These are phyloP conservation scores for Parelbella ahira DNA, from an alignment of 2,888 invertebrate genomes.

Conservation along the genomic window DNA sequence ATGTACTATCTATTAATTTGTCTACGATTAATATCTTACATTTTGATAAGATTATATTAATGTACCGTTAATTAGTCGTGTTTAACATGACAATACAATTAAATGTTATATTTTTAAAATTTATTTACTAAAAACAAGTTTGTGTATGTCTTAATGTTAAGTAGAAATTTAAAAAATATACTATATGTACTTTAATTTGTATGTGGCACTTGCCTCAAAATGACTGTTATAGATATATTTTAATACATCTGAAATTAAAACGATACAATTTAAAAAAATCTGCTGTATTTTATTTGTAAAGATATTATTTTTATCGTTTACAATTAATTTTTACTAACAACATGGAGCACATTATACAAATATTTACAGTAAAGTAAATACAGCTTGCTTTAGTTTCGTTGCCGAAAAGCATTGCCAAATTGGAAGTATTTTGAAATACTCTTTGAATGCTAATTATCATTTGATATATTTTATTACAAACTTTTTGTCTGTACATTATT, in stretches of 20 bases:
- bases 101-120: slow-evolving; percentile 17
- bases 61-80: slow-evolving; percentile 37
- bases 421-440: slow-evolving; percentile 68
- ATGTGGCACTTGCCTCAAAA: slow-evolving; percentile 20
- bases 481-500: too few species aligned
- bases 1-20: slow-evolving; percentile 6
- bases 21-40: slow-evolving; percentile 16
- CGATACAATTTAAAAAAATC: slow-evolving; percentile 8
- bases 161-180: slow-evolving; percentile 13
- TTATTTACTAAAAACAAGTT: too few species aligned
- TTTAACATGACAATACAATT: slow-evolving; percentile 47
- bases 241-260: slow-evolving; percentile 7
- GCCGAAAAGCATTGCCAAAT: slow-evolving; percentile 65
- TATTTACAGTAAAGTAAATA: slow-evolving; percentile 31
- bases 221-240: slow-evolving; percentile 12
- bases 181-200: slow-evolving; percentile 22
- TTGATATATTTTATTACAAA: too few species aligned
- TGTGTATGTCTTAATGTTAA: slow-evolving; percentile 1
- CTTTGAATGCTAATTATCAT: slow-evolving; percentile 59
- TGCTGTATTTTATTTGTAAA: slow-evolving; percentile 3
- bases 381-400: slow-evolving; percentile 15
- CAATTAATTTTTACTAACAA: too few species aligned
- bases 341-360: slow-evolving; percentile 22
- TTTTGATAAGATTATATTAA: slow-evolving; percentile 18
- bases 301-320: too few species aligned